A percentile compares a stretch with the other conserved stretches of the same genome.
Evolutionary conservation across 2,113 vertebrate species (phyloP).

Genomic region (Chionis minor): DNA sequence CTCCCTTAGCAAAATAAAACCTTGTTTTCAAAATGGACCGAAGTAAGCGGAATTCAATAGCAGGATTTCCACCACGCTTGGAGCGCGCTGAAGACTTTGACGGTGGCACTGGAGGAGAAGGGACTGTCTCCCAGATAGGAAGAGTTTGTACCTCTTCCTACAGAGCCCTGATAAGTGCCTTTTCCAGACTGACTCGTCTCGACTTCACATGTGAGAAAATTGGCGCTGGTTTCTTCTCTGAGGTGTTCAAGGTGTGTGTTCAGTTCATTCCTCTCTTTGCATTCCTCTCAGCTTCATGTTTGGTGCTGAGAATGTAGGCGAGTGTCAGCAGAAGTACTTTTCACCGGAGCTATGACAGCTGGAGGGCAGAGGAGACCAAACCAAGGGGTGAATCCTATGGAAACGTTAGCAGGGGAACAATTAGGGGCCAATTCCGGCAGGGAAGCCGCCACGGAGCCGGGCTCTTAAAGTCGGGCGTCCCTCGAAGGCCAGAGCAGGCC

Average conservation of each 20-base stretch:
- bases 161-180: slow-evolving; percentile 96
- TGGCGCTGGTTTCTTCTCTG: slow-evolving; percentile 97
- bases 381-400: not conserved
- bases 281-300: not conserved
- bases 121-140: slow-evolving; percentile 77
- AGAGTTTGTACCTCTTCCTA: slow-evolving; percentile 91
- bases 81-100: slow-evolving; percentile 88
- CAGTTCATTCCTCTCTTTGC: not conserved
- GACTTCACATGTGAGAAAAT: slow-evolving; percentile 97
- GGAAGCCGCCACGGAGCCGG: no score
- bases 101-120: slow-evolving; percentile 77
- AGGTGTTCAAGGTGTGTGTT: slow-evolving; percentile 91
- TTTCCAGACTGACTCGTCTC: slow-evolving; percentile 95
- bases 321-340: no score
- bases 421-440: accelerated
- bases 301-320: not conserved
- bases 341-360: not conserved
- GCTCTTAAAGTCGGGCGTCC: no score
- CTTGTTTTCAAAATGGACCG: slow-evolving; percentile 86
- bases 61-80: slow-evolving; percentile 88
- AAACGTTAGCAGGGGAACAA: accelerated
- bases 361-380: not conserved
- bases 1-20: slow-evolving; percentile 19
- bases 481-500: not conserved
- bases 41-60: slow-evolving; percentile 96